phyloP scores from a whole-genome alignment of 2,113 vertebrate genomes.

The Echinops telfairi region DNA sequence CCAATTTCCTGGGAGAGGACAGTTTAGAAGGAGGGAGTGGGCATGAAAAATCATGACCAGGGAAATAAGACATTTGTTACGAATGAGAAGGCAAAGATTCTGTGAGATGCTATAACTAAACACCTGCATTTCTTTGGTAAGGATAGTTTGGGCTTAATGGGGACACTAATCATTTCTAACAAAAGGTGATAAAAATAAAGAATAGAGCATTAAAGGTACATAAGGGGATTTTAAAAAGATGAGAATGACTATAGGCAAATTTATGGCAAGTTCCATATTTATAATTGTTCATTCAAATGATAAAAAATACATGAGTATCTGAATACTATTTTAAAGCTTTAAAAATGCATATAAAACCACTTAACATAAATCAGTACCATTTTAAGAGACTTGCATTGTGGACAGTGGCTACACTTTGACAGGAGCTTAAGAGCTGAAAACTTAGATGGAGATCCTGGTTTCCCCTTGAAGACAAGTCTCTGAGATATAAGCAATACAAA shows the following conservation, averaged over 20 bases:
- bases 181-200: slow-evolving; percentile 3
- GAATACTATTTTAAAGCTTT: slow-evolving; percentile 50
- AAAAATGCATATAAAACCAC: slow-evolving; percentile 24
- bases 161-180: slow-evolving; percentile 12
- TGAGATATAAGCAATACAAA: neutral
- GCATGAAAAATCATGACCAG: slow-evolving; percentile 21
- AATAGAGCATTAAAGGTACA: neutral
- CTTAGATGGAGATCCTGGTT: neutral
- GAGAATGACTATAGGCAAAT: neutral
- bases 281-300: neutral
- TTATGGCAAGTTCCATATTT: slow-evolving; percentile 40
- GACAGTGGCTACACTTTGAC: neutral
- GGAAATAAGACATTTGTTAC: neutral
- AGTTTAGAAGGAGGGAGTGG: too few species aligned
- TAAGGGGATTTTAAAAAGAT: neutral
- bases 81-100: neutral
- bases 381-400: slow-evolving; percentile 44
- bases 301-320: slow-evolving; percentile 40
- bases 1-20: neutral
- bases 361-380: neutral
- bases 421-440: neutral
- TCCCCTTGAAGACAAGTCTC: neutral
- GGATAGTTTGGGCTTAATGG: neutral
- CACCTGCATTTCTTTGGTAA: neutral
- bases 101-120: neutral